Evolutionary conservation across 23 tunicate genomes (phyloP), one percentile per base, ranked within the genome.

Genomic region (Oikopleura dioica): DNA sequence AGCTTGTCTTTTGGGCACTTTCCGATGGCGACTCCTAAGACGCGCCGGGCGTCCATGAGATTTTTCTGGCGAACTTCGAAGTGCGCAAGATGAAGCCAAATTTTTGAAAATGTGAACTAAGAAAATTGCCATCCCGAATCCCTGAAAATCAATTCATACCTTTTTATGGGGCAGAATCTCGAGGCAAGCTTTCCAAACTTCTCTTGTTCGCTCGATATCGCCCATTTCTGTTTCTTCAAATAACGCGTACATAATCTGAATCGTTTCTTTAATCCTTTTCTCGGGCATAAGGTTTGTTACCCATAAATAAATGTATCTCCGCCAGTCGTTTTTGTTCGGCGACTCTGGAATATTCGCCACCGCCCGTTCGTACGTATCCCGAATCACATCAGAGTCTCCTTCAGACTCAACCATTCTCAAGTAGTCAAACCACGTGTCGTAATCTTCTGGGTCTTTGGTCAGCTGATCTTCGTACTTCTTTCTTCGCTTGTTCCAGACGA

Each of bases 371-470:
- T 89, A 89, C 31, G 82, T 80, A 59, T 89, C 96, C 32, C 96
- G 38, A 16, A 89, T 89, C 0, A 81, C 30, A 34, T 89, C 96
- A 0, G 69, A 82, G 35, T 82, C 82, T 12, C 94, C 96, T 26
- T 77, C 96, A 4, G 82, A 84, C 80, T 89, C 96, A 2, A 83
- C 79, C 37, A 89, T 68, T 35, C 96, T 50, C 78, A 89, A 78
- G 51, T 82, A 89, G 38, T 85, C 96, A 80, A 89, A 89, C 96
- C 96, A 89, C 33, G 96, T 86, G 51, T 89, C 96, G 76, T 85
- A 89, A 59, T 89, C 85, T 58, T 82, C 84, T 9, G 92, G 92
- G 59, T 85, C 9, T 77, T 75, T 55, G 23, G 59, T 38, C 28
- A 87, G 84, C 81, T 85, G 82, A 1, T 84, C 87, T 38, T 91